Evolutionary conservation across 2,113 vertebrate species (phyloP).

Genomic region (Gobiocypris rarus): DNA sequence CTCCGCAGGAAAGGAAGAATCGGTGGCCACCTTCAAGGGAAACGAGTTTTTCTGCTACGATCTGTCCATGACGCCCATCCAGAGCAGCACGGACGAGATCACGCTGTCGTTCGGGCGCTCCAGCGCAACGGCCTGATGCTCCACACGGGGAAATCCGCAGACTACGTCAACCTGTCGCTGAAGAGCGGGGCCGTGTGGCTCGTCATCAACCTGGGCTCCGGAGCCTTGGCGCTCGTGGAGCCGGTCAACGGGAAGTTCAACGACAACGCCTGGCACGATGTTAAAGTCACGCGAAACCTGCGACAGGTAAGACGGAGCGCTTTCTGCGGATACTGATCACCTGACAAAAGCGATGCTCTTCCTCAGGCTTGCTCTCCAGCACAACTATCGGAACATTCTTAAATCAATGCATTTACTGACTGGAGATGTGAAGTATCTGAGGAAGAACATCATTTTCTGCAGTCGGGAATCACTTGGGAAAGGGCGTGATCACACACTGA

Average conservation of each 20-base stretch:
- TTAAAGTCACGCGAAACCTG: slow-evolving; percentile 96
- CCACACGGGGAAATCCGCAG: slow-evolving; percentile 93
- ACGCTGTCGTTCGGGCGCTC: slow-evolving; percentile 90
- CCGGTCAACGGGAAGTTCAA: slow-evolving; percentile 97
- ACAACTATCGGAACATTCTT: too few relatives aligned
- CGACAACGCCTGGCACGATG: slow-evolving; percentile 92
- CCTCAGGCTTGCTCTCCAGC: too few relatives aligned
- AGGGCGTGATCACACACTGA: neutral
- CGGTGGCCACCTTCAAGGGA: slow-evolving; percentile 92
- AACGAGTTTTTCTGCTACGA: slow-evolving; percentile 98
- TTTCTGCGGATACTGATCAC: neutral
- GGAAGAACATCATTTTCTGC: too few relatives aligned
- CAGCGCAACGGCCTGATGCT: slow-evolving; percentile 95
- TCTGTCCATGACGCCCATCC: slow-evolving; percentile 93
- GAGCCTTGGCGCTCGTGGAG: slow-evolving; percentile 94
- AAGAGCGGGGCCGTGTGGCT: slow-evolving; percentile 95
- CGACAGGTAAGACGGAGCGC: slow-evolving; percentile 86
- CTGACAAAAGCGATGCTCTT: neutral
- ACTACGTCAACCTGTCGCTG: slow-evolving; percentile 95
- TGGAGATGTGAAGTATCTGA: too few relatives aligned
- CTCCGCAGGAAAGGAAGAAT: slow-evolving; percentile 86
- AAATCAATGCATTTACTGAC: too few relatives aligned
- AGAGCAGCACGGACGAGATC: slow-evolving; percentile 97
- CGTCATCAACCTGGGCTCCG: slow-evolving; percentile 96
- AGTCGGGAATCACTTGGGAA: neutral